These are phyloP conservation scores for Oconnorella tubifera DNA, from an alignment of 2,888 invertebrate species.

Conservation along the genomic window DNA sequence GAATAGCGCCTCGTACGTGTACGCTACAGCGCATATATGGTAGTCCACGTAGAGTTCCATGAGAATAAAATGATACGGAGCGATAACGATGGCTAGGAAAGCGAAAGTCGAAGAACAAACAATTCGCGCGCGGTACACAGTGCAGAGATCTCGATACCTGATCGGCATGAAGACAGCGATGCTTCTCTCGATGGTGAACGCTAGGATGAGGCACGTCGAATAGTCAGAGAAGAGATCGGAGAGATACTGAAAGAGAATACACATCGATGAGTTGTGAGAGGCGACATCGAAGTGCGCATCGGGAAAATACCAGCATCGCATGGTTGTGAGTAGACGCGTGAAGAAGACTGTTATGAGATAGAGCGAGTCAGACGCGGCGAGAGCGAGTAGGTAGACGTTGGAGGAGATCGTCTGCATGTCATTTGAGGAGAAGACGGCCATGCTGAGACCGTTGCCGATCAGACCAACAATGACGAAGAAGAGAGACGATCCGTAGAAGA, in stretches of 20 bases:
- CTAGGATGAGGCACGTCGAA: conserved; percentile 36
- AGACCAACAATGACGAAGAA: conserved; percentile 32
- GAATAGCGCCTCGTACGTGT: conserved; percentile 14
- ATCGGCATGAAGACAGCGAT: conserved; percentile 37
- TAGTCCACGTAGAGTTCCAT: conserved; percentile 26
- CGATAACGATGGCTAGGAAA: conserved; percentile 27
- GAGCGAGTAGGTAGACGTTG: conserved; percentile 36
- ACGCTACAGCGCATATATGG: conserved; percentile 27
- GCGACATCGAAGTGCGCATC: conserved; percentile 23
- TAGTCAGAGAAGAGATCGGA: conserved; percentile 36
- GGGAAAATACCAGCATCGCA: conserved; percentile 34
- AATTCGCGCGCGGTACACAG: conserved; percentile 30
- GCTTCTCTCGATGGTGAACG: conserved; percentile 37
- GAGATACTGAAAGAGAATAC: conserved; percentile 33
- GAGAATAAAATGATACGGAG: conserved; percentile 33
- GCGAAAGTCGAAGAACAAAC: conserved; percentile 20
- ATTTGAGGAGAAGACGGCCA: conserved; percentile 33
- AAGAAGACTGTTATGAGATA: conserved; percentile 34
- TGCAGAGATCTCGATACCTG: conserved; percentile 36
- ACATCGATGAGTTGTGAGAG: conserved; percentile 25
- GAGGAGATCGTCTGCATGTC: conserved; percentile 35
- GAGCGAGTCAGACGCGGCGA: conserved; percentile 36
- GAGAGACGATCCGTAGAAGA: conserved; percentile 16
- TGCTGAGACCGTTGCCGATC: conserved; percentile 32
- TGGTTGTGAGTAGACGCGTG: conserved; percentile 28